Conservation (phyloP, 2,113 vertebrate genomes). For the Crotalus horridus region DNA sequence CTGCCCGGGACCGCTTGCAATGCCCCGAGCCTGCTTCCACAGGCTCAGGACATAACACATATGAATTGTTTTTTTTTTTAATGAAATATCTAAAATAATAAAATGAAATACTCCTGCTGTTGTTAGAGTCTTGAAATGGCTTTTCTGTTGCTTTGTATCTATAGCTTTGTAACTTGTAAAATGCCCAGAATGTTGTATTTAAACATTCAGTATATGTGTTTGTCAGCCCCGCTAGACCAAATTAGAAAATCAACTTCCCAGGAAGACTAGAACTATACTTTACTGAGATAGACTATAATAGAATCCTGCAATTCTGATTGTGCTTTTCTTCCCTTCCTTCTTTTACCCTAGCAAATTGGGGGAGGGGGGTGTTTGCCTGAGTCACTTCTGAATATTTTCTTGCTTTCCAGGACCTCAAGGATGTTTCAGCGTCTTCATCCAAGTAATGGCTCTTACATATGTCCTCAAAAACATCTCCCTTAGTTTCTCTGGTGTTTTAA, state of each 20-base stretch:
- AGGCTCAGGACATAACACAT: too few species aligned
- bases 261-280: not conserved
- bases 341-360: not conserved
- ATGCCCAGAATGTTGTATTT: not conserved
- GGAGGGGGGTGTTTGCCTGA: not conserved
- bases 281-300: not conserved
- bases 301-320: too few species aligned
- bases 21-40: too few species aligned
- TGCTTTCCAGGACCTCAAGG: not conserved
- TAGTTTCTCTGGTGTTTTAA: not conserved
- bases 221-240: not conserved
- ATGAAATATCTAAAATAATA: not conserved
- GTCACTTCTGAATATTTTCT: not conserved
- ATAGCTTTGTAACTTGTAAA: not conserved
- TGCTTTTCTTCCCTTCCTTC: not conserved
- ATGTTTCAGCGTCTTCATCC: not conserved
- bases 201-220: not conserved
- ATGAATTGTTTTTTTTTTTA: not conserved
- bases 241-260: not conserved
- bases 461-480: not conserved
- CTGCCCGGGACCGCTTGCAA: too few species aligned
- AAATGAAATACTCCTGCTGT: too few species aligned
- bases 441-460: not conserved
- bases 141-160: not conserved
- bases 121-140: not conserved